Percentiles rank a stretch among this genome's conserved stretches.
phyloP scores from a whole-genome alignment of 2,888 invertebrate species.

The Heliconius ethilla region DNA sequence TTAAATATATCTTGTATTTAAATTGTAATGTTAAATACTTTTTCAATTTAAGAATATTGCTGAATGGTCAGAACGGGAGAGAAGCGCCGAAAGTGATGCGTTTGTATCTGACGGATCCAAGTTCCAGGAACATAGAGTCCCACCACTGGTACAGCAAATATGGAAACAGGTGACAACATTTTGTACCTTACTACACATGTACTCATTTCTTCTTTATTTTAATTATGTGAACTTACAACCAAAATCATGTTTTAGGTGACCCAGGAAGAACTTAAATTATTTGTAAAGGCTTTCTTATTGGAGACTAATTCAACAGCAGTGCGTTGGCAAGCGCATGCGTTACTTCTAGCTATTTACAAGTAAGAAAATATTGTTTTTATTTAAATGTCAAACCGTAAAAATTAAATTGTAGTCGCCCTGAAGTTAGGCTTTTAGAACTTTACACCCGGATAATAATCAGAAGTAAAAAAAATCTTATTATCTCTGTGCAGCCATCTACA shows the following conservation, averaged over 20 bases:
- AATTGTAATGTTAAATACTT: not conserved
- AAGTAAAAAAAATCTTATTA: too few relatives aligned
- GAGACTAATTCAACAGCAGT: slow-evolving; percentile 96
- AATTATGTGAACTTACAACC: not conserved
- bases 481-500: too few relatives aligned
- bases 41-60: slow-evolving; percentile 51
- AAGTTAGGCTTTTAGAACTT: too few relatives aligned
- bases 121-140: slow-evolving; percentile 76
- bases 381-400: not conserved
- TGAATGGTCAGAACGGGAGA: slow-evolving; percentile 74
- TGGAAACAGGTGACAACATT: slow-evolving; percentile 64
- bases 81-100: slow-evolving; percentile 75
- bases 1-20: not conserved
- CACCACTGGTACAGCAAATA: slow-evolving; percentile 74
- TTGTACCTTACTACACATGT: not conserved
- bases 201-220: not conserved
- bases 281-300: slow-evolving; percentile 94
- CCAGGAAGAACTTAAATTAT: slow-evolving; percentile 85
- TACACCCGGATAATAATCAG: too few relatives aligned
- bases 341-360: slow-evolving; percentile 92
- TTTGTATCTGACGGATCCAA: slow-evolving; percentile 74
- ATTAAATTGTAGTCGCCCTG: not conserved
- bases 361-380: slow-evolving; percentile 59
- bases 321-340: slow-evolving; percentile 97
- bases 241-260: slow-evolving; percentile 70